Conservation (phyloP, 2,113 vertebrate genomes). For the Hyperopisus bebe region DNA sequence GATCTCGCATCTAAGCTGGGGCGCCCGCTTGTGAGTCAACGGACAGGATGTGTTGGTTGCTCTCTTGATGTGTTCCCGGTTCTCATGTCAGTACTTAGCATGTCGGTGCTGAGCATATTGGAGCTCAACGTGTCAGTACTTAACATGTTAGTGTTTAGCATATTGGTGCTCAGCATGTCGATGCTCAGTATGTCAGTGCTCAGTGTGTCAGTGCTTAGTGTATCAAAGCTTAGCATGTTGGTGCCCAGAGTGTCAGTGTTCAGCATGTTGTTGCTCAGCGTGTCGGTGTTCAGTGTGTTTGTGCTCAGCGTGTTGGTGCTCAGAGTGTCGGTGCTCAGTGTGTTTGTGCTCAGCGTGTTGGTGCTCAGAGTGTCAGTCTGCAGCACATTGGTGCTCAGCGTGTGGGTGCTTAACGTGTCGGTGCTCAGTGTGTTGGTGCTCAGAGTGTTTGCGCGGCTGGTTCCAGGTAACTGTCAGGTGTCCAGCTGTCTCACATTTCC, state of each 20-base stretch:
- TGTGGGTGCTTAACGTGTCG: not conserved
- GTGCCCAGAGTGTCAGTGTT: not conserved
- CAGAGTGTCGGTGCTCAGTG: not conserved
- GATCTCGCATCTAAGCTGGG: not conserved
- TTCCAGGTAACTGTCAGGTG: conserved; percentile 12
- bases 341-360: not conserved
- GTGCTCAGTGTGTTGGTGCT: not conserved
- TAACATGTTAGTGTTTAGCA: not conserved
- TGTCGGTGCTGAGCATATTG: not conserved
- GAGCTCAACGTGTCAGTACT: too few relatives aligned
- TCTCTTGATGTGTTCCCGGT: not conserved
- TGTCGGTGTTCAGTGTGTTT: not conserved
- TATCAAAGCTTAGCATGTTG: not conserved
- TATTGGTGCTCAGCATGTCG: not conserved
- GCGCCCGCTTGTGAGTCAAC: not conserved
- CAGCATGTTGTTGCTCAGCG: not conserved
- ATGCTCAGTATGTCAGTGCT: not conserved
- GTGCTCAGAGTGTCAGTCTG: not conserved
- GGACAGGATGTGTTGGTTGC: not conserved
- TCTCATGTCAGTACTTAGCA: not conserved
- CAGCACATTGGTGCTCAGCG: not conserved
- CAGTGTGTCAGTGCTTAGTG: not conserved
- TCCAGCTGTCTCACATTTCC: not conserved
- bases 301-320: not conserved
- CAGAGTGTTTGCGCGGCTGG: too few relatives aligned